A percentile compares a stretch with the other conserved stretches of the same genome.
phyloP scores from a whole-genome alignment of 2,113 vertebrate genomes.

The Orthochromis malagaraziensis region DNA sequence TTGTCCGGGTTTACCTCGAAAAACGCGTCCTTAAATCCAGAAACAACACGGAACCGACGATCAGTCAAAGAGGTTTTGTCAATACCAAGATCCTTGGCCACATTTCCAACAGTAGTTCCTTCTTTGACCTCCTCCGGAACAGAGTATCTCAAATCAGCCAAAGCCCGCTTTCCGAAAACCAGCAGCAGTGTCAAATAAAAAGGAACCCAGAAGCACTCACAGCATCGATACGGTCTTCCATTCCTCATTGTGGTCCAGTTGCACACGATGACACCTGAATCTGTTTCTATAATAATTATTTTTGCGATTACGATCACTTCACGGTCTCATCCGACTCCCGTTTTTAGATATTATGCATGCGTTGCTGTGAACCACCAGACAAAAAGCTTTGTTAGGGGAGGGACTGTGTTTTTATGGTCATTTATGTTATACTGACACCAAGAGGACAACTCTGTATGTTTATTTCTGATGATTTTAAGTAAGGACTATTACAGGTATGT shows the following conservation, averaged over 20 bases:
- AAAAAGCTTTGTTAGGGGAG: background rate
- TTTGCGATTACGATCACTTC: background rate
- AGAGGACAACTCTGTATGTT: background rate
- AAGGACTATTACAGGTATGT: background rate
- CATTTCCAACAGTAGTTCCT: conserved; percentile 48
- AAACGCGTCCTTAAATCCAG: conserved; percentile 31
- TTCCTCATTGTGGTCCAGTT: background rate
- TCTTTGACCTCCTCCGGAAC: conserved; percentile 62
- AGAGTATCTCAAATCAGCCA: conserved; percentile 59
- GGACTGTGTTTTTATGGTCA: background rate
- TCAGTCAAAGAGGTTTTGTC: conserved; percentile 26
- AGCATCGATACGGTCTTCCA: background rate
- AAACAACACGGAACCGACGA: conserved; percentile 59
- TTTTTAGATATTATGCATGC: background rate
- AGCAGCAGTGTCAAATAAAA: background rate
- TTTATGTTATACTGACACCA: conserved; percentile 1
- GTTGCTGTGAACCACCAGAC: background rate
- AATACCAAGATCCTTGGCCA: conserved; percentile 69
- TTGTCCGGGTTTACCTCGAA: conserved; percentile 61
- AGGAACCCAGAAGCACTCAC: background rate
- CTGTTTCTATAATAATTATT: background rate
- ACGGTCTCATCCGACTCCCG: background rate
- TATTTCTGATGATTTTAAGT: background rate
- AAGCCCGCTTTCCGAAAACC: background rate
- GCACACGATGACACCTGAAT: background rate